These are phyloP conservation scores for Myopa tessellatipennis DNA, from an alignment of 2,888 invertebrate genomes.

Conservation along the genomic window DNA sequence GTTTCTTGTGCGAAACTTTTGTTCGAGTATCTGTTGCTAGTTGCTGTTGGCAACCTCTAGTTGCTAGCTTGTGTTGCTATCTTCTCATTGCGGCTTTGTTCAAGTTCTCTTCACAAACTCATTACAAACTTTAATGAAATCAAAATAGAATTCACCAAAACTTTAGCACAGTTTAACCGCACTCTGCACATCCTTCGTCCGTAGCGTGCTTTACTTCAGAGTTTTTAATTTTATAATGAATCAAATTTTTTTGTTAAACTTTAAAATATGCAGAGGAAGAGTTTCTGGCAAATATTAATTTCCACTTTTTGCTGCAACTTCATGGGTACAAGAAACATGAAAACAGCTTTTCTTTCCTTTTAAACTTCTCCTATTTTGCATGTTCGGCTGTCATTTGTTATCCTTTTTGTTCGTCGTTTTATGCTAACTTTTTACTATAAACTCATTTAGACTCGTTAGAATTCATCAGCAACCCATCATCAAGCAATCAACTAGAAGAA, in stretches of 20 bases:
- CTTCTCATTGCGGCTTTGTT: neutral
- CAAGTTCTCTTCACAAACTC: neutral
- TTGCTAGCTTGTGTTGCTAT: neutral
- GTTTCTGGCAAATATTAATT: neutral
- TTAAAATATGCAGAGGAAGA: neutral
- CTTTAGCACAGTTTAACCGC: neutral
- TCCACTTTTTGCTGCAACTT: neutral
- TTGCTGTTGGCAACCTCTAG: too few relatives aligned
- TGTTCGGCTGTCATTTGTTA: too few relatives aligned
- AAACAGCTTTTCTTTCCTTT: too few relatives aligned
- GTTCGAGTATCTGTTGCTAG: too few relatives aligned
- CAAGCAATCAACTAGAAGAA: too few relatives aligned
- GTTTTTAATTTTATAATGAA: neutral
- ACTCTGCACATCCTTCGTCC: neutral
- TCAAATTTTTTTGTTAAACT: neutral
- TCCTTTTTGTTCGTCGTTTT: too few relatives aligned
- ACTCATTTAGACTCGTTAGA: too few relatives aligned
- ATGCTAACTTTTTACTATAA: too few relatives aligned
- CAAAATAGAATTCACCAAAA: constrained; percentile 3
- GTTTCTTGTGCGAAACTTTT: too few relatives aligned
- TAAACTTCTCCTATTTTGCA: too few relatives aligned
- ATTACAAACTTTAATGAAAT: constrained; percentile 18
- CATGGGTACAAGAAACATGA: too few relatives aligned
- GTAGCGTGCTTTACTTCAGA: neutral
- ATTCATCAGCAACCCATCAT: too few relatives aligned